phyloP scores from a whole-genome alignment of 1,140 invertebrate species.

The Parapsyche elsis region DNA sequence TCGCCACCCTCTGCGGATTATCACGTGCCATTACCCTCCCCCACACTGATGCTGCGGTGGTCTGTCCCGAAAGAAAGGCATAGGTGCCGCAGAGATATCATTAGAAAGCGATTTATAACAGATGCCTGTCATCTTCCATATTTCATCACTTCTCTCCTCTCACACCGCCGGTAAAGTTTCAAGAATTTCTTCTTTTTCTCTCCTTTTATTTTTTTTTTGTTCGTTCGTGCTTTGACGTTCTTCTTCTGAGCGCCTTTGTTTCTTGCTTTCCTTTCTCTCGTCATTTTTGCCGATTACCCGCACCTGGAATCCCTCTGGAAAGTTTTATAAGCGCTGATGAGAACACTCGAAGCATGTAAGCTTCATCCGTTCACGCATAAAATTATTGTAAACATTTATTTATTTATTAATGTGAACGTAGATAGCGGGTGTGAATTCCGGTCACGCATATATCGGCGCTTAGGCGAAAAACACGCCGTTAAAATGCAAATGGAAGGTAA shows the following conservation, averaged over 20 bases:
- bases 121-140: conserved; percentile 48
- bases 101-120: conserved; percentile 55
- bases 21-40: conserved; percentile 47
- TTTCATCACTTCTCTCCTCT: conserved; percentile 35
- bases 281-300: conserved; percentile 51
- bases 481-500: conserved; percentile 45
- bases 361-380: neutral
- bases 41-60: neutral
- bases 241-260: conserved; percentile 19
- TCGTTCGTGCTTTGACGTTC: neutral
- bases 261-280: neutral
- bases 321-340: conserved; percentile 2
- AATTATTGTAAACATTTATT: neutral
- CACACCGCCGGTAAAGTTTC: neutral
- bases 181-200: conserved; percentile 21
- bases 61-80: conserved; percentile 28
- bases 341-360: neutral
- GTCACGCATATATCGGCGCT: conserved; percentile 28
- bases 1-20: conserved; percentile 43
- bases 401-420: conserved; percentile 8
- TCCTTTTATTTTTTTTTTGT: conserved; percentile 4
- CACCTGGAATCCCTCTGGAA: conserved; percentile 42
- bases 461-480: conserved; percentile 37
- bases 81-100: conserved; percentile 48
- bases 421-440: conserved; percentile 22